Base-by-base conservation (phyloP, 2,888 invertebrate species). In the Axea sp. region DNA sequence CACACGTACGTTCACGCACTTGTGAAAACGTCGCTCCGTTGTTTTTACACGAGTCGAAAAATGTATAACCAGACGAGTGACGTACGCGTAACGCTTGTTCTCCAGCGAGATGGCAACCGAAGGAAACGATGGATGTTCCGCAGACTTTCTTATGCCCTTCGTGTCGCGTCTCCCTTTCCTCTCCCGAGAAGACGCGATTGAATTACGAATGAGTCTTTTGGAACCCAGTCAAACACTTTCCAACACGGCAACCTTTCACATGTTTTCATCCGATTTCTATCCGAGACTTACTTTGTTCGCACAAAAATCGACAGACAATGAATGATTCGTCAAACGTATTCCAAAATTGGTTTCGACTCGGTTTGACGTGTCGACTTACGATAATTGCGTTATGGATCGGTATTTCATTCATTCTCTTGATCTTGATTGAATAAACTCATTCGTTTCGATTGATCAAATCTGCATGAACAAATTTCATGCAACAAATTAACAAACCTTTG, bases 131-230 rank as follows among this genome's bases (percentile, higher is more conserved):
- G 22, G 11, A 22, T 39, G 15, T 22, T 17, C 17, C 33, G 24
- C 35, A 14, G 7, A 14, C 35, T 71, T 74, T 80, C 77, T 80
- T 81, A 81, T 82, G 82, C 82, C 77, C 76, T 76, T 77, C 80
- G 80, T 81, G 81, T 81, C 80, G 79, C 76, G 41, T 78, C 79
- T 80, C 79, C 80, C 80, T 81, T 83, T 83, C 81, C 82, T 84
- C 82, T 80, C 65, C 22, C 4, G 76, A 69, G 77, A 78, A 75
- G 37, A 81, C 84, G 81, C 78, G 80, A 57, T 62, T 69, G 73
- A 71, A 80, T 78, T 79, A 80, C 75, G 75, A 84, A 84, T 79
- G 79, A 81, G 76, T 51, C 39, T 47, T 35, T 37, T 26, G 11
- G 14, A 24, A 2, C 17, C 3, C 0, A 17, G 35, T 17, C 17